Percentiles rank a stretch among this genome's conserved stretches.
Conservation (phyloP, 1,140 invertebrate genomes). For the Cotesia chilonis region DNA sequence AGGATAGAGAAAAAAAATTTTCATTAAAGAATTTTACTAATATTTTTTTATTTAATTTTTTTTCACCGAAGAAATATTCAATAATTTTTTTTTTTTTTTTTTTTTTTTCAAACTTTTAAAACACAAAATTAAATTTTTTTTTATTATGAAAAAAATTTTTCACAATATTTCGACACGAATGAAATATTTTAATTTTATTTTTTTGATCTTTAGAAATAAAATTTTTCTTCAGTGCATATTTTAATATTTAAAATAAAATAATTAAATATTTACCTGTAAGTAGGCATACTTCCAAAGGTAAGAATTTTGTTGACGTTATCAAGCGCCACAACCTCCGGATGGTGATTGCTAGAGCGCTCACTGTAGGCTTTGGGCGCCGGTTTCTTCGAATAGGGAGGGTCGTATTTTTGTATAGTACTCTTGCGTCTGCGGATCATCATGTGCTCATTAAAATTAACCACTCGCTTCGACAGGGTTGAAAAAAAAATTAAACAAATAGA, state of each 20-base stretch:
- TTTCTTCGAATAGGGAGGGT: conserved; percentile 85
- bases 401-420: conserved; percentile 86
- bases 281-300: conserved; percentile 79
- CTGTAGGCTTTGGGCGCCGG: conserved; percentile 77
- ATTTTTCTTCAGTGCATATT: too few relatives aligned
- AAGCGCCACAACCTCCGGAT: conserved; percentile 75
- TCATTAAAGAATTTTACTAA: too few relatives aligned
- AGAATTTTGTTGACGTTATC: conserved; percentile 83
- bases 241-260: background rate
- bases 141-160: too few relatives aligned
- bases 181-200: too few relatives aligned
- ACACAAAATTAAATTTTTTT: too few relatives aligned
- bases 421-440: conserved; percentile 73
- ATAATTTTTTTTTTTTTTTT: too few relatives aligned
- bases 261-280: conserved; percentile 75
- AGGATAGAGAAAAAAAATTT: too few relatives aligned
- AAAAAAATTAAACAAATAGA: background rate
- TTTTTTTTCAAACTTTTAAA: too few relatives aligned
- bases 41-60: too few relatives aligned
- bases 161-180: too few relatives aligned
- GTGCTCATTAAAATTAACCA: conserved; percentile 46
- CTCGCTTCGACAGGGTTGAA: background rate
- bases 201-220: too few relatives aligned
- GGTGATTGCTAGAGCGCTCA: conserved; percentile 66
- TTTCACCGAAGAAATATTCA: too few relatives aligned